These are phyloP conservation scores for Drosophila borealis DNA, from an alignment of 2,888 invertebrate species.

Conservation along the genomic window DNA sequence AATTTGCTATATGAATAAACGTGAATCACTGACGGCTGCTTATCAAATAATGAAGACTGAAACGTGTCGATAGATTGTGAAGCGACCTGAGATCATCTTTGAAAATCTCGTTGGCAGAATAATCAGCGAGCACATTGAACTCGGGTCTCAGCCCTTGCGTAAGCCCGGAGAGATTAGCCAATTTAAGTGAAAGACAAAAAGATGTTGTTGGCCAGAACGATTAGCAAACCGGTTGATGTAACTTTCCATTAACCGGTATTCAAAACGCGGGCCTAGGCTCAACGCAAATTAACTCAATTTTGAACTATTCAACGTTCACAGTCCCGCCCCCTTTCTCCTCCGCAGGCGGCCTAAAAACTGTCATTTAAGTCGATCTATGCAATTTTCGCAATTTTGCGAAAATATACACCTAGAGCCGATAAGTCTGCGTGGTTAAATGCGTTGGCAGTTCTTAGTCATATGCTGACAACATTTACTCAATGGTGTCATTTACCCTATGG, in stretches of 20 bases:
- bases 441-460: conserved; percentile 56
- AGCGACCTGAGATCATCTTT: conserved; percentile 43
- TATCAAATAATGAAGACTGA: conserved; percentile 6
- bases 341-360: conserved; percentile 21
- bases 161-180: conserved; percentile 53
- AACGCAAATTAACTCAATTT: conserved; percentile 28
- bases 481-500: conserved; percentile 45
- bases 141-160: conserved; percentile 48
- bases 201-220: conserved; percentile 50
- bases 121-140: conserved; percentile 39
- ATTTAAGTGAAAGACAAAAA: conserved; percentile 48
- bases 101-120: conserved; percentile 2
- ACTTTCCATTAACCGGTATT: conserved; percentile 57
- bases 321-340: conserved; percentile 45
- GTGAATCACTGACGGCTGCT: conserved; percentile 17
- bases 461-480: conserved; percentile 42
- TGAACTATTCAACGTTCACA: conserved; percentile 14
- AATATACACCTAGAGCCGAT: conserved; percentile 22
- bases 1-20: background rate
- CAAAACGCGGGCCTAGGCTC: conserved; percentile 30
- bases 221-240: conserved; percentile 58
- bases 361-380: conserved; percentile 31
- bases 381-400: conserved; percentile 31
- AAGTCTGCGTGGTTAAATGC: conserved; percentile 20
- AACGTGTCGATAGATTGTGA: conserved; percentile 7